A percentile compares a stretch with the other conserved stretches of the same genome.
Evolutionary conservation across 2,888 invertebrate species (phyloP).

Genomic region (Osedax fenrisi): DNA sequence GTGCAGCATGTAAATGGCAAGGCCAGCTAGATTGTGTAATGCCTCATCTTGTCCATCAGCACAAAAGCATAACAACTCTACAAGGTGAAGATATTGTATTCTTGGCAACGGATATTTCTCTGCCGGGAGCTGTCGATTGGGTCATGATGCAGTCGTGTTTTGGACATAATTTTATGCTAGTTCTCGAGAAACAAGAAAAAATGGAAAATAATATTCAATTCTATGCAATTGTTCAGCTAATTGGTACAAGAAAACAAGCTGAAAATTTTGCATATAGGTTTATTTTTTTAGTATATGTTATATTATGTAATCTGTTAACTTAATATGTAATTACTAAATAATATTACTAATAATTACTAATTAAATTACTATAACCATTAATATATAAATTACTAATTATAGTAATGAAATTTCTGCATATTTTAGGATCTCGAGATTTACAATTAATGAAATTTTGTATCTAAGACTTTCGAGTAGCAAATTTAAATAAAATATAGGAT

Average conservation of each 20-base stretch:
- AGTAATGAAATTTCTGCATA: no score
- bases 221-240: conserved; percentile 89
- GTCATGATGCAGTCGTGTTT: conserved; percentile 99
- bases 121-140: conserved; percentile 98
- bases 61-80: conserved; percentile 93
- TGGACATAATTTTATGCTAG: conserved; percentile 96
- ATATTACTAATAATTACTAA: no score
- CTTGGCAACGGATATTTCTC: conserved; percentile 94
- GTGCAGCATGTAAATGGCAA: conserved; percentile 97
- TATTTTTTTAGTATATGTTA: background rate
- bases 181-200: conserved; percentile 77
- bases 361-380: no score
- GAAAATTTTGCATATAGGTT: conserved; percentile 92
- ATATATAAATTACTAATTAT: no score
- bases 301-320: no score
- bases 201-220: conserved; percentile 63
- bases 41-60: conserved; percentile 77
- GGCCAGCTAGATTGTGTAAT: conserved; percentile 94
- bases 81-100: conserved; percentile 99
- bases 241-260: conserved; percentile 94
- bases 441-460: no score
- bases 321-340: no score
- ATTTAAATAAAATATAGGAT: no score
- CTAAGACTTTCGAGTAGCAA: no score
- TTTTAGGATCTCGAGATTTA: no score